Evolutionary conservation across 2,113 vertebrate genomes (phyloP), one percentile per base, ranked within the genome.

Genomic region (Toxotes chatareus): DNA sequence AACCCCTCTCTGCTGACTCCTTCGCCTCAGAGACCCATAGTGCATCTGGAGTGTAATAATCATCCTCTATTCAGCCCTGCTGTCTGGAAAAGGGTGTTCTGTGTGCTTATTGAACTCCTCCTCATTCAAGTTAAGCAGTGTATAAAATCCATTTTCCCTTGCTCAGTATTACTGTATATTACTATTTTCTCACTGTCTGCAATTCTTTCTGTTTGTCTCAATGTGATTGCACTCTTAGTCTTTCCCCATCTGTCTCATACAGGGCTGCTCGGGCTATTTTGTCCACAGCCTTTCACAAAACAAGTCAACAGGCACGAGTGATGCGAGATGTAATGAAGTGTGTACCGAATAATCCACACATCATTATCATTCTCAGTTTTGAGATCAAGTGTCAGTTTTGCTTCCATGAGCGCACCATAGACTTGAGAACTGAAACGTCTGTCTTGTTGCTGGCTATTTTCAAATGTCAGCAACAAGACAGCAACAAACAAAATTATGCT

Each of bases 41-140:
- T 86, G 73, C 62, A 5, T 64, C 73, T 76, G 59, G 69, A 86
- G 79, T 66, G 69, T 79, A 82, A 81, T 90, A 88, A 87, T 83
- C 80, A 81, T 81, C 86, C 71, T 88, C 81, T 72, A 73, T 90
- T 86, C 80, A 81, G 36, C 71, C 69, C 27, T 19, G 81, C 79
- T 81, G 82, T 55, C 61, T 79, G 44, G 42, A 40, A 83, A 85
- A 85, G 79, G 68, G 63, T 60, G 34, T 83, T 75, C 65, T 27
- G 79, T 85, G 68, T 55, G 79, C 73, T 79, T 67, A 85, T 83
- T 86, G 73, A 89, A 64, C 70, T 74, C 74, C 81, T 86, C 79
- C 73, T 83, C 72, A 59, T 80, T 80, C 70, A 73, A 59, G 36
- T 71, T 78, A 67, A 84, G 73, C 38, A 13, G 66, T 53, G 51